A percentile compares a stretch with the other conserved stretches of the same genome.
These are phyloP conservation scores for Colletes collaris DNA, from an alignment of 2,888 invertebrate genomes.

Conservation along the genomic window DNA sequence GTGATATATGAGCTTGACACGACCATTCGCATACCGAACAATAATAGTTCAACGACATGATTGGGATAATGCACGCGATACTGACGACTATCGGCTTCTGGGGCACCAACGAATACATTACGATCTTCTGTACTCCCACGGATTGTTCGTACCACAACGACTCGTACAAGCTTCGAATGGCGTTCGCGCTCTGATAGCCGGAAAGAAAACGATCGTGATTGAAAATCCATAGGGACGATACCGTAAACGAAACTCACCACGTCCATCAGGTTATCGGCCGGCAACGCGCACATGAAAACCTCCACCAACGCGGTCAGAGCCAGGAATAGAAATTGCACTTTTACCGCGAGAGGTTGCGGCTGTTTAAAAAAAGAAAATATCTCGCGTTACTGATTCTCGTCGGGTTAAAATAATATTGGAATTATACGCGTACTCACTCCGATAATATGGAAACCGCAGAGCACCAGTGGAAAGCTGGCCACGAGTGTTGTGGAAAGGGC, in stretches of 20 bases:
- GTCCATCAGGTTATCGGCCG: slow-evolving; percentile 61
- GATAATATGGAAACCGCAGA: not conserved
- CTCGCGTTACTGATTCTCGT: too few relatives aligned
- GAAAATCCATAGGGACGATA: too few relatives aligned
- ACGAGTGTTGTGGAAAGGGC: not conserved
- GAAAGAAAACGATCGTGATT: too few relatives aligned
- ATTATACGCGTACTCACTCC: not conserved
- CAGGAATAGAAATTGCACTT: not conserved
- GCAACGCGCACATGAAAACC: slow-evolving; percentile 69
- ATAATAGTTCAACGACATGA: slow-evolving; percentile 63
- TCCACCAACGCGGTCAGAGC: slow-evolving; percentile 27
- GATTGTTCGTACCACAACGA: slow-evolving; percentile 28
- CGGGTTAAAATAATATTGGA: too few relatives aligned
- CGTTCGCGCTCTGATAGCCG: too few relatives aligned
- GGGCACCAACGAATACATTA: slow-evolving; percentile 19
- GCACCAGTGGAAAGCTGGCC: not conserved
- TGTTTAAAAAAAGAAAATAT: not conserved
- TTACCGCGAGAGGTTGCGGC: not conserved
- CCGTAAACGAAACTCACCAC: too few relatives aligned
- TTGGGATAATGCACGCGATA: slow-evolving; percentile 31
- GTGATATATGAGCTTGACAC: too few relatives aligned
- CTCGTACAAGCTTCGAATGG: slow-evolving; percentile 13
- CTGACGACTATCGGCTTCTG: slow-evolving; percentile 37
- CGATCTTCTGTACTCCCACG: not conserved
- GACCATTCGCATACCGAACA: slow-evolving; percentile 41